phyloP scores from a whole-genome alignment of 2,888 invertebrate species.

The Apodemia duryi region DNA sequence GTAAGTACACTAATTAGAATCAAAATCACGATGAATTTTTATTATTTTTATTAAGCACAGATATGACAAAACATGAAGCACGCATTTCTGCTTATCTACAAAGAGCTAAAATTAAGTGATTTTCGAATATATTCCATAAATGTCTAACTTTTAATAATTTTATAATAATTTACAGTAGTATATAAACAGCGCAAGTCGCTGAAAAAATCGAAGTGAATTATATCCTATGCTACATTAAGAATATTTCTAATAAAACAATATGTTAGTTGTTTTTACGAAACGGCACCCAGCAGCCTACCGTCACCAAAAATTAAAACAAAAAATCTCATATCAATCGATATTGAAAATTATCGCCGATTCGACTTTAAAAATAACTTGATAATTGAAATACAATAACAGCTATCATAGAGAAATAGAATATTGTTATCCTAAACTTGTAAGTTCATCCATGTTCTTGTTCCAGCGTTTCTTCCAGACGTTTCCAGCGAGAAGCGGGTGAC shows the following conservation, averaged over 20 bases:
- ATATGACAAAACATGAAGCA: slow-evolving; percentile 68
- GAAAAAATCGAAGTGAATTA: slow-evolving; percentile 24
- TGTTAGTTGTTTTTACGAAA: slow-evolving; percentile 21
- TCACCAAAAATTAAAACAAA: slow-evolving; percentile 43
- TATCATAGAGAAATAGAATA: slow-evolving; percentile 9
- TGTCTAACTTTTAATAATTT: slow-evolving; percentile 34
- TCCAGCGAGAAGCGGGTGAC: slow-evolving; percentile 70
- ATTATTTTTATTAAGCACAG: slow-evolving; percentile 71
- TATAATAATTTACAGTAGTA: slow-evolving; percentile 50
- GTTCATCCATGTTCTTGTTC: slow-evolving; percentile 17
- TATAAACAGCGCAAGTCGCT: slow-evolving; percentile 27
- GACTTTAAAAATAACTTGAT: slow-evolving; percentile 1
- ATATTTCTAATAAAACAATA: slow-evolving; percentile 48
- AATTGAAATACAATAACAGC: slow-evolving; percentile 4
- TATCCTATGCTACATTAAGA: slow-evolving; percentile 31
- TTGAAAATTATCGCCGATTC: slow-evolving; percentile 17
- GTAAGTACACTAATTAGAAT: slow-evolving; percentile 19
- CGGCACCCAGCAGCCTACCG: slow-evolving; percentile 44
- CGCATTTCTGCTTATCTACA: slow-evolving; percentile 58
- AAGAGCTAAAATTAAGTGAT: slow-evolving; percentile 37
- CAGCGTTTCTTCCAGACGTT: slow-evolving; percentile 33
- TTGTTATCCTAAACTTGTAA: neutral
- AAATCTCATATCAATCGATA: slow-evolving; percentile 30
- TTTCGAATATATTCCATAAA: slow-evolving; percentile 23
- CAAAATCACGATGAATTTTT: slow-evolving; percentile 41